Conservation (phyloP, 2,888 invertebrate genomes). For the Drosophila prolongata region DNA sequence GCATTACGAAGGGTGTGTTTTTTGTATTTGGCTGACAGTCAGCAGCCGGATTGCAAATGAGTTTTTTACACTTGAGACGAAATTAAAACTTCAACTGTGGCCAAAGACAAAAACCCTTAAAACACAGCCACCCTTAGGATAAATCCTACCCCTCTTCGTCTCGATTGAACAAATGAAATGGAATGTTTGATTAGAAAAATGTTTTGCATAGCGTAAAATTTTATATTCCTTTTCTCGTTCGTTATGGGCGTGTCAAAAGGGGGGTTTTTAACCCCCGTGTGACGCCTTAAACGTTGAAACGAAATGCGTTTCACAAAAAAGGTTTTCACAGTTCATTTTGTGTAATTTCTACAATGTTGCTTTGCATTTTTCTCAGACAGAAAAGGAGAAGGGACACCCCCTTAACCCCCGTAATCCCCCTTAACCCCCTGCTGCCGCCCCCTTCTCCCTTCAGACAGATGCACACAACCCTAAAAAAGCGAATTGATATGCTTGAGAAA, state of each 20-base stretch:
- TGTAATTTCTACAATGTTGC: constrained; percentile 67
- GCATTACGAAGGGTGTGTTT: constrained; percentile 55
- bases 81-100: constrained; percentile 50
- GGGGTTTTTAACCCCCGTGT: constrained; percentile 49
- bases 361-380: constrained; percentile 50
- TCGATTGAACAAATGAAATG: constrained; percentile 68
- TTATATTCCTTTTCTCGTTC: constrained; percentile 44
- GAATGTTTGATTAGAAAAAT: constrained; percentile 79
- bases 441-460: constrained; percentile 2
- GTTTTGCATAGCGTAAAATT: constrained; percentile 79
- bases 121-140: constrained; percentile 24
- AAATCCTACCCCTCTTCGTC: constrained; percentile 8
- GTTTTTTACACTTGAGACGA: constrained; percentile 76
- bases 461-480: constrained; percentile 63
- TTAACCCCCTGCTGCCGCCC: background rate
- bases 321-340: constrained; percentile 78
- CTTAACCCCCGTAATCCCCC: background rate
- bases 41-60: constrained; percentile 63
- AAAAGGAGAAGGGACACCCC: constrained; percentile 12
- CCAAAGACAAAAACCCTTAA: constrained; percentile 34
- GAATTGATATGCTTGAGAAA: constrained; percentile 81
- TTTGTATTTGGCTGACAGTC: constrained; percentile 13
- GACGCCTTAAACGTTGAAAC: constrained; percentile 23
- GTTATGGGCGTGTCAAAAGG: constrained; percentile 59
- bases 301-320: constrained; percentile 55